Evolutionary conservation across 35 echinoderm and acorn worm genomes (phyloP).

Genomic region (Holothuria glaberrima): DNA sequence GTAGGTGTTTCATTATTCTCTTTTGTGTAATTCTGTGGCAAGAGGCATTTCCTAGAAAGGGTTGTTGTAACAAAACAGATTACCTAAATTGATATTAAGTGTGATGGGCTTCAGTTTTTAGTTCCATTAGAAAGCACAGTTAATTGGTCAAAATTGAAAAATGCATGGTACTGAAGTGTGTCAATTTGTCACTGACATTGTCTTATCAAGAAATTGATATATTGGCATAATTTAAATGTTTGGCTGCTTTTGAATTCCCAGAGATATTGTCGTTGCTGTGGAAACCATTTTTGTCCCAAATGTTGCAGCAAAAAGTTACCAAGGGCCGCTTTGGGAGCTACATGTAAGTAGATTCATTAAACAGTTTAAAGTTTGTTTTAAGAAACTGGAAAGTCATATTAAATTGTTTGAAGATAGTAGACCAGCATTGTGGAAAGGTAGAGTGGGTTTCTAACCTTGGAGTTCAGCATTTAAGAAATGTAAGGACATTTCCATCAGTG

Average conservation of each 20-base stretch:
- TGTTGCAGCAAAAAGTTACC: conserved; percentile 84
- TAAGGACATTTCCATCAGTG: too few relatives aligned
- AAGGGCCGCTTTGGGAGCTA: conserved; percentile 77
- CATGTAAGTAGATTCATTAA: conserved; percentile 71
- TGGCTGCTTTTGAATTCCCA: not conserved
- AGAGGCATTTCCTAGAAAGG: too few relatives aligned
- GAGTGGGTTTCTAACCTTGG: too few relatives aligned
- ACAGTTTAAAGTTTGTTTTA: too few relatives aligned
- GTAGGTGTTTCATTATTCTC: not conserved
- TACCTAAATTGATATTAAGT: too few relatives aligned
- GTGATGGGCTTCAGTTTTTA: not conserved
- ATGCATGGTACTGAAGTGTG: not conserved
- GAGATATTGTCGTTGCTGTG: conserved; percentile 87
- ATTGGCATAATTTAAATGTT: not conserved
- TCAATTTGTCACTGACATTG: not conserved
- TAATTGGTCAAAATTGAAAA: not conserved
- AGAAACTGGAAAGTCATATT: too few relatives aligned
- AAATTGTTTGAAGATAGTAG: too few relatives aligned
- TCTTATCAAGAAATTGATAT: not conserved
- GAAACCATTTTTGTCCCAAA: conserved; percentile 83
- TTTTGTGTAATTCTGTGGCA: too few relatives aligned
- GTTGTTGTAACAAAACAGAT: too few relatives aligned
- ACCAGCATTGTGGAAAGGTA: too few relatives aligned
- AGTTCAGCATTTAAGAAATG: too few relatives aligned
- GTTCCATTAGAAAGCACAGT: not conserved